Conservation (phyloP, 2,113 vertebrate genomes). For the Phaethon lepturus region DNA sequence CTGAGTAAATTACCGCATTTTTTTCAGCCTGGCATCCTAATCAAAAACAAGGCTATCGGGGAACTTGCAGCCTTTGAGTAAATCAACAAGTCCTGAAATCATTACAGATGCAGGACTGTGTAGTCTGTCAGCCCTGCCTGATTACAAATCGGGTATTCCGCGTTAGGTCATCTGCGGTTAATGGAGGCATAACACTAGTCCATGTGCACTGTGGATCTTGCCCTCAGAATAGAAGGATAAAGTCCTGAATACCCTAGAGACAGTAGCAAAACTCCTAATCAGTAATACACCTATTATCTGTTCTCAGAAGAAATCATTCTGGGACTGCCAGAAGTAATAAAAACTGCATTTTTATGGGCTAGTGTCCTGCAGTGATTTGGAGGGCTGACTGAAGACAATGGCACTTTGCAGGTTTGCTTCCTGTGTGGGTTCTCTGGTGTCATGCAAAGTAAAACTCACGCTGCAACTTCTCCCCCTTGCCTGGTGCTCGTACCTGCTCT, state of each 20-base stretch:
- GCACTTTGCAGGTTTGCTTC: neutral
- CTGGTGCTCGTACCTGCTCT: fast-evolving
- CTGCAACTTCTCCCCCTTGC: neutral
- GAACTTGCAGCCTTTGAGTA: neutral
- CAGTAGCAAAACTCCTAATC: neutral
- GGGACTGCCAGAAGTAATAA: neutral
- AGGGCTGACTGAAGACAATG: neutral
- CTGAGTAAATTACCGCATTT: neutral
- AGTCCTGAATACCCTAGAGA: neutral
- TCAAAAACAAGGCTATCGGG: neutral
- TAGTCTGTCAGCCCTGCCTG: neutral
- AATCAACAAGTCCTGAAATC: neutral
- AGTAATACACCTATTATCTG: neutral
- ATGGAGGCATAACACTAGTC: neutral
- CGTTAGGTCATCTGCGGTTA: neutral
- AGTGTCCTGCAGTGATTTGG: neutral
- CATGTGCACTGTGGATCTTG: neutral
- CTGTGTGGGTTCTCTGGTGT: neutral
- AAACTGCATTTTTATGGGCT: neutral
- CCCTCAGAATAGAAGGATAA: neutral
- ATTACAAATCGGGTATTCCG: neutral
- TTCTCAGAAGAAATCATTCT: neutral
- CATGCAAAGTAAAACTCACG: neutral
- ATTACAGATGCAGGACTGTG: neutral
- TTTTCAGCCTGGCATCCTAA: neutral